A percentile compares a stretch with the other conserved stretches of the same genome.
These are phyloP conservation scores for Ganaspis sp. DNA, from an alignment of 1,140 invertebrate genomes.

Conservation along the genomic window DNA sequence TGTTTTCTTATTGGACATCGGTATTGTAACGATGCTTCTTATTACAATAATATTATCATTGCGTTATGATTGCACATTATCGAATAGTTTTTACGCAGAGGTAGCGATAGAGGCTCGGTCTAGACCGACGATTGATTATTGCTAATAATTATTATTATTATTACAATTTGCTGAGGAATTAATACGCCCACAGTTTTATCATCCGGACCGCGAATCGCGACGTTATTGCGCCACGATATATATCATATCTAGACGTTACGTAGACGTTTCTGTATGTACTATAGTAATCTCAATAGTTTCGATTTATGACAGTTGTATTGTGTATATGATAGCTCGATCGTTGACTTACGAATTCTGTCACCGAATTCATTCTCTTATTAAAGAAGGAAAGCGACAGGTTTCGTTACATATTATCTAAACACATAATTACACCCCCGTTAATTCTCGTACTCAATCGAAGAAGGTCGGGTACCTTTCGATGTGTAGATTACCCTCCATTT, in stretches of 20 bases:
- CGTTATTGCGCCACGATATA: conserved; percentile 1
- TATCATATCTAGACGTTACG: conserved; percentile 16
- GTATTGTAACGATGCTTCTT: not conserved
- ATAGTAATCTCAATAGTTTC: conserved; percentile 16
- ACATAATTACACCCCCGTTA: not conserved
- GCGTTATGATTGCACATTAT: conserved; percentile 36
- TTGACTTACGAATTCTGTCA: conserved; percentile 1
- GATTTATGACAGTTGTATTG: conserved; percentile 21
- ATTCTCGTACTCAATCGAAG: not conserved
- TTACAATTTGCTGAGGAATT: not conserved
- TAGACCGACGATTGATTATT: not conserved
- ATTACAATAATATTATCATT: not conserved
- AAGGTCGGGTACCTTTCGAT: conserved; percentile 13
- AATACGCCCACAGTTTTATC: not conserved
- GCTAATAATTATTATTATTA: not conserved
- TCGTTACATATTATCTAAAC: not conserved
- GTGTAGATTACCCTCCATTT: not conserved
- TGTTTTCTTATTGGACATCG: not conserved
- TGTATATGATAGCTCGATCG: conserved; percentile 8
- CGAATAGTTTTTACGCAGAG: conserved; percentile 49
- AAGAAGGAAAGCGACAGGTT: conserved; percentile 14
- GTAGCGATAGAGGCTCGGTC: conserved; percentile 8
- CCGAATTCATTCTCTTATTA: not conserved
- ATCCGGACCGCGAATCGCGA: conserved; percentile 7
- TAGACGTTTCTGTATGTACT: conserved; percentile 22